Percentiles rank a stretch among this genome's conserved stretches.
phyloP scores from a whole-genome alignment of 1,140 invertebrate species.

The Homarus americanus region DNA sequence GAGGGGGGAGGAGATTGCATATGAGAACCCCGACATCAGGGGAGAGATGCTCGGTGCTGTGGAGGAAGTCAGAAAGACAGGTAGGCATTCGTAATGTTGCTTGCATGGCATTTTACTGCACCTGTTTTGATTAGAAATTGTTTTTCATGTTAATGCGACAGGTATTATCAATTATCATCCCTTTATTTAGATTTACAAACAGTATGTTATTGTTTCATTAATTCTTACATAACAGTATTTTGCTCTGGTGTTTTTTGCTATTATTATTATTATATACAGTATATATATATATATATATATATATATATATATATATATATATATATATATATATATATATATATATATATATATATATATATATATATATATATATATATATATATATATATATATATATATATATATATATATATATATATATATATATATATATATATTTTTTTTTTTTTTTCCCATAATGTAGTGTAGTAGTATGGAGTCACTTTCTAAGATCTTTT shows the following conservation, averaged over 20 bases:
- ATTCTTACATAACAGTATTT: neutral
- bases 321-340: neutral
- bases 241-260: neutral
- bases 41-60: constrained; percentile 97
- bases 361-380: neutral
- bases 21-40: constrained; percentile 97
- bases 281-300: constrained; percentile 8
- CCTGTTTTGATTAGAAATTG: too few species aligned
- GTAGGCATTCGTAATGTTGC: constrained; percentile 78
- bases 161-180: too few species aligned
- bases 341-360: neutral
- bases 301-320: neutral
- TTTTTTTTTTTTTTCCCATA: too few species aligned
- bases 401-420: neutral
- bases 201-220: neutral
- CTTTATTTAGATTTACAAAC: neutral
- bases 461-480: too few species aligned
- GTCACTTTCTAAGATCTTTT: too few species aligned
- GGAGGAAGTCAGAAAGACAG: constrained; percentile 94
- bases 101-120: too few species aligned
- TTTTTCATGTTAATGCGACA: too few species aligned
- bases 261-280: constrained; percentile 2
- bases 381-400: neutral
- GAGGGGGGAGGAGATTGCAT: constrained; percentile 96
- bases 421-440: neutral